Evolutionary conservation across 1,140 invertebrate genomes (phyloP), one percentile per base, ranked within the genome.

Genomic region (Drosophila ohnishii): DNA sequence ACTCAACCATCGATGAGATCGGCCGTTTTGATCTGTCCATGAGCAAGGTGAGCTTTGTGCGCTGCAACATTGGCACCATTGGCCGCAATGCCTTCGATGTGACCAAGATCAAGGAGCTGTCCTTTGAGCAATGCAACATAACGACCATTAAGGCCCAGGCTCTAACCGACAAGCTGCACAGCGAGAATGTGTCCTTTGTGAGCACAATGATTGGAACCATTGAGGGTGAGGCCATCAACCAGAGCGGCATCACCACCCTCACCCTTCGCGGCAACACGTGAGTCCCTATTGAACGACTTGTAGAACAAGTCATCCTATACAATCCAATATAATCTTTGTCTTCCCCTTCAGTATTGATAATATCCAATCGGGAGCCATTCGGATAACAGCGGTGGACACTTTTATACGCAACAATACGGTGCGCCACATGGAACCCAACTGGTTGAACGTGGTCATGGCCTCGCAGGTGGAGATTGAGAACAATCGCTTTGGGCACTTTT

Each of bases 191-290:
- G 13, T 79, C 78, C 19, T 77, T 92, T 14, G 85, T 75, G n/a
- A 71, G 57, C 42, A 80, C 78, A 5, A 53, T 56, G 11, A 92
- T 92, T 13, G 87, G 90, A 0, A 82, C 59, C 7, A 92, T 92
- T 22, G 89, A 90, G 22, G 77, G 70, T 13, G 69, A 90, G 51
- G 91, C 91, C 0, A 92, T 92, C 16, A 80, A 65, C 28, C 82
- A 88, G 35, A 91, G 89, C 30, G 91, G 91, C 35, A 91, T 91
- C 0, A 67, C 78, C 2, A 67, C 53, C 1, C 55, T 92, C 2
- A 82, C 75, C 3, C 47, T 92, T 1, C 16, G 13, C 0, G 75
- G 81, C 6, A 92, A 92, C 53, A 80, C 40, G 91, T 92, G 65
- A 82, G 81, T 50, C 1, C n/a, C 11, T 0, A 0, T 5, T 10